A percentile compares a stretch with the other conserved stretches of the same genome.
These are phyloP conservation scores for Mormyrus proboscirostris DNA, from an alignment of 2,797 vertebrate genomes.

Conservation along the genomic window DNA sequence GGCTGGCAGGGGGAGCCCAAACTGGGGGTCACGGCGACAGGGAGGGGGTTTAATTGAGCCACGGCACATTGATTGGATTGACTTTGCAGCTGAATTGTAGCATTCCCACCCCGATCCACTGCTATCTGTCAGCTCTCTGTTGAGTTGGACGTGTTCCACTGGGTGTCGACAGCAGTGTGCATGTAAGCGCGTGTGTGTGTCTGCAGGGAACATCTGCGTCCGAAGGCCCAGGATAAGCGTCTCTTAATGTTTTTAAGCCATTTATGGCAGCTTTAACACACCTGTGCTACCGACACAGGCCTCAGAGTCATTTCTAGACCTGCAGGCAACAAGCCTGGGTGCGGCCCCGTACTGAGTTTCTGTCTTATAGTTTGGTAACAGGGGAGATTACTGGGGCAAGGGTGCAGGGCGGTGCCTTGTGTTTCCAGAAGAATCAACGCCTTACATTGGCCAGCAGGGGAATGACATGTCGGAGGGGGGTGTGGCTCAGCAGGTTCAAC, in stretches of 20 bases:
- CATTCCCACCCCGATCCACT: neutral
- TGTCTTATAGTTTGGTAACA: neutral
- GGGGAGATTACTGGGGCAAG: slow-evolving; percentile 14
- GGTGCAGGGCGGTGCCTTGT: neutral
- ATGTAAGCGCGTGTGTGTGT: neutral
- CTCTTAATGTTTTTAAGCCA: neutral
- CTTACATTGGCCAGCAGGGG: neutral
- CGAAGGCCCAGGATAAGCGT: neutral
- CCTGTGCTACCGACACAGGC: neutral
- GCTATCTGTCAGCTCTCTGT: neutral
- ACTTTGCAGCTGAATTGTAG: slow-evolving; percentile 7
- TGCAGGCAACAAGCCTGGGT: neutral
- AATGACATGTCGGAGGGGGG: neutral
- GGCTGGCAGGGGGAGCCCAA: neutral
- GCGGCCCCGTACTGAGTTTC: neutral
- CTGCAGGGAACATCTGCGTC: neutral
- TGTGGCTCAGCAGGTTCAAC: neutral
- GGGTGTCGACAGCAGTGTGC: neutral
- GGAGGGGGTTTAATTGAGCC: slow-evolving; percentile 13
- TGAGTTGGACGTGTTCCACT: neutral
- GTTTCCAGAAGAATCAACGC: neutral
- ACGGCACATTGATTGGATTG: slow-evolving; percentile 9
- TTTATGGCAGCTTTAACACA: neutral
- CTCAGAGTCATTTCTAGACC: neutral
- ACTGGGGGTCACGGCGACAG: neutral